Evolutionary conservation across 2,797 vertebrate genomes (phyloP).

Genomic region (Brotula barbata): DNA sequence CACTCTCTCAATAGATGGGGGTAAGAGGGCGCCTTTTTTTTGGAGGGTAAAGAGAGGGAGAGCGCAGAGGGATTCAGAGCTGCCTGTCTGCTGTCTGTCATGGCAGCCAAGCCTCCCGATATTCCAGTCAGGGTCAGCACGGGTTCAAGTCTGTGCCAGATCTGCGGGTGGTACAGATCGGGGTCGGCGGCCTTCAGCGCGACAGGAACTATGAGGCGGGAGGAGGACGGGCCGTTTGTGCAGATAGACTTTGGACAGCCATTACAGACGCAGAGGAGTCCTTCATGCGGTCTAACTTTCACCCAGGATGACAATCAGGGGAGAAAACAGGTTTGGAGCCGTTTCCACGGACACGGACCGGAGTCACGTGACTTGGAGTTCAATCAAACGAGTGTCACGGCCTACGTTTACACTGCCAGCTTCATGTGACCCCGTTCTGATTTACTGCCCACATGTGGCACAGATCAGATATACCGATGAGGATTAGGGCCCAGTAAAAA

Average conservation of each 20-base stretch:
- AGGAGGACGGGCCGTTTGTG: background rate
- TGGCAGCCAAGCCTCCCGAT: too few species aligned
- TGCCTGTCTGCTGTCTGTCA: conserved; percentile 57
- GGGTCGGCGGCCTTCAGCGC: conserved; percentile 26
- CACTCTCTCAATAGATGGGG: conserved; percentile 38
- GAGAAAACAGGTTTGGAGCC: background rate
- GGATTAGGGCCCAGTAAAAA: too few species aligned
- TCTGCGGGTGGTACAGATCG: conserved; percentile 45
- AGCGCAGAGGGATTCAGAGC: conserved; percentile 2
- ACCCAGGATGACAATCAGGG: background rate
- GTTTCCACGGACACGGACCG: too few species aligned
- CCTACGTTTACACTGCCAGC: too few species aligned
- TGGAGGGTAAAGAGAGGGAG: conserved; percentile 29
- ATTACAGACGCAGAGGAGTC: background rate
- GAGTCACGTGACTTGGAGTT: too few species aligned
- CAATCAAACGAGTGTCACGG: too few species aligned
- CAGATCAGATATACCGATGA: too few species aligned
- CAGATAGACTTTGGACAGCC: background rate
- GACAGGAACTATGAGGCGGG: too few species aligned
- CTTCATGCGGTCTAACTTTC: background rate
- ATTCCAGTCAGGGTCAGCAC: conserved; percentile 57
- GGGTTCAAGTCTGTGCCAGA: conserved; percentile 44
- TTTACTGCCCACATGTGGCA: too few species aligned
- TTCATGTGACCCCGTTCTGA: too few species aligned
- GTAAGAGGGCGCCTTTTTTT: conserved; percentile 13